Base-by-base conservation (phyloP, 2,113 vertebrate genomes). In the Vulpes vulpes region DNA sequence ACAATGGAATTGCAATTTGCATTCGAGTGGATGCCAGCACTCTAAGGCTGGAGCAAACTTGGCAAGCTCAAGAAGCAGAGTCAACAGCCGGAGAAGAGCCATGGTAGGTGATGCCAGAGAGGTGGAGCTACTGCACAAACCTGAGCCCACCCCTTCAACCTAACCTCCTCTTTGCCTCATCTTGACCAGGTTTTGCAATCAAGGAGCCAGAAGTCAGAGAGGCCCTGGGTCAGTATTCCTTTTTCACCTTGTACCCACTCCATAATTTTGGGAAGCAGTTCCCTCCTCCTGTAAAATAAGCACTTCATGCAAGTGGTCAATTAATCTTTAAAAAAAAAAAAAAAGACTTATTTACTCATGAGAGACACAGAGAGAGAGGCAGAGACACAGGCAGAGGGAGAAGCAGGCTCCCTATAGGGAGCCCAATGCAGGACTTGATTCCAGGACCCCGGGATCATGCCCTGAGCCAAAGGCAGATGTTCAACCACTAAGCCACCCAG, bases 171-270 rank as follows among this genome's bases (percentile, higher is more conserved):
- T 38, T 43, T 69, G 73, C 71, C 5, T 43, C 81, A 14, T 69
- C 71, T 71, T 38, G 3, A 2, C 5, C 0, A 2, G 6, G 19
- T 2, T 20, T 32, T 3, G 3, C 2, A 0, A 20, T 23, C 27
- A 8, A 57, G 80, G 35, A 49, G 32, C 30, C 49, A 35, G 65
- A 12, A 71, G 38, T 73, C 94, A 23, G 6, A 76, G 60, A 78
- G 69, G 49, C 5, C 30, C 1, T 7, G 0, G 0, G 0, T 23
- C 12, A 8, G 38, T 60, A 79, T 55, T 49, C 59, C 43, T 35
- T 27, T 83, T 76, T 11, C 27, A n/a, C 83, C 15, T n/a, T n/a
- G 55, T 9, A 2, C 51, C 69, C 16, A 53, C 20, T 69, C 16
- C 20, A 2, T 2, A 16, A 76, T 32, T 83, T 35, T 1, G 43